phyloP scores from a whole-genome alignment of 2,888 invertebrate species.

The Zygogramma bicolorata region DNA sequence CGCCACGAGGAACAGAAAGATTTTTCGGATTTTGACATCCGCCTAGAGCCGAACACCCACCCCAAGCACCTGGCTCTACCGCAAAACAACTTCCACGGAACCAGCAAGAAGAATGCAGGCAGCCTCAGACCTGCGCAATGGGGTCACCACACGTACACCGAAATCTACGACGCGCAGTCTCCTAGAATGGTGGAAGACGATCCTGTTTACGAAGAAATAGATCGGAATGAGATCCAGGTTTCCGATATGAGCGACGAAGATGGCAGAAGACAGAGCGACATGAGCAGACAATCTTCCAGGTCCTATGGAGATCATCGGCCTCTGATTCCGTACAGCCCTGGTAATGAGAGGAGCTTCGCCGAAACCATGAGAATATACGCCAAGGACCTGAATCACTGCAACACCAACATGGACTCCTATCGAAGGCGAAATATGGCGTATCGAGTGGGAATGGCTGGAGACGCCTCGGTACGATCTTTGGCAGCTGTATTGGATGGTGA shows the following conservation, averaged over 20 bases:
- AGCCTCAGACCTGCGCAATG: constrained; percentile 63
- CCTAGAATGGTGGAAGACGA: constrained; percentile 75
- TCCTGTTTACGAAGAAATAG: constrained; percentile 86
- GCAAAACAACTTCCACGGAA: constrained; percentile 57
- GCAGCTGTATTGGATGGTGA: constrained; percentile 88
- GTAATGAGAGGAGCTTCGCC: constrained; percentile 69
- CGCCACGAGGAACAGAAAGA: constrained; percentile 62
- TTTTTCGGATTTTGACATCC: constrained; percentile 58
- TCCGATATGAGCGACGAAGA: constrained; percentile 86
- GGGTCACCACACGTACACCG: constrained; percentile 81
- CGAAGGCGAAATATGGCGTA: constrained; percentile 63
- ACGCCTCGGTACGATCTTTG: constrained; percentile 72
- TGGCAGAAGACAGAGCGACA: constrained; percentile 78
- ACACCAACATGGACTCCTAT: constrained; percentile 70
- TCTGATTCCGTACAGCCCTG: constrained; percentile 83
- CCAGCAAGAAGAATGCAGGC: constrained; percentile 59
- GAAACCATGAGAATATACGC: constrained; percentile 56
- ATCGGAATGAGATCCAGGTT: constrained; percentile 78
- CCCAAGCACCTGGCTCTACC: constrained; percentile 60
- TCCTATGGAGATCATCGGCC: constrained; percentile 86
- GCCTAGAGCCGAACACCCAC: constrained; percentile 52
- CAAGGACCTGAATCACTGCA: constrained; percentile 65
- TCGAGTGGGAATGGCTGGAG: constrained; percentile 67
- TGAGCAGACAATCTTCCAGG: constrained; percentile 78
- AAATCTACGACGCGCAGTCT: constrained; percentile 73